Evolutionary conservation across 2,797 vertebrate genomes (phyloP), one percentile per base, ranked within the genome.

Genomic region (Liparis tanakae): DNA sequence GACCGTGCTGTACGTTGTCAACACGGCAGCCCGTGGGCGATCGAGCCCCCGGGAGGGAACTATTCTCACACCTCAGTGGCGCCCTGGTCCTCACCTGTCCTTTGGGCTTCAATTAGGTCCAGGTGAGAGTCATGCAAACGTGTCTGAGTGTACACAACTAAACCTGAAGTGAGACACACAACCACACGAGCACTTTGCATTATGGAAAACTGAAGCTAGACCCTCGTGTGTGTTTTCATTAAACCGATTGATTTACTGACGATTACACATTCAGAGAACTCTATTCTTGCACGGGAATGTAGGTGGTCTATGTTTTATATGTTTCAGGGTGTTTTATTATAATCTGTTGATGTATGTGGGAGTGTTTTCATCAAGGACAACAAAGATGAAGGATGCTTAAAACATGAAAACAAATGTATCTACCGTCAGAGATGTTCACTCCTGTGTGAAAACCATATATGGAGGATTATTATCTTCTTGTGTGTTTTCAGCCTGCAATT

Each of bases 31-130:
- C 18, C 25, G 6, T 17, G 5, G 30, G 37, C 8, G 37, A 37
- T 37, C 7, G 60, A 53, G 5, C 53, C 67, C 73, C 46, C 46
- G n/a, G 46, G 17, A 69, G 5, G 34, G 13, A 48, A 5, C 5
- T 4, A 10, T 53, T 13, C 46, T 58, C 61, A 10, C 12, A 37
- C n/a, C 46, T 15, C 25, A 34, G 65, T 36, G 41, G 41, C 2
- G 6, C 56, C 56, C 14, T 61, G 36, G 56, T 53, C 58, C 54
- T 65, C 22, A 56, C 17, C 48, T 4, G 65, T 81, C 68, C 65
- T 22, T 10, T 61, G 73, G 63, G 68, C 8, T 79, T 69, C 63
- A 75, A 76, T 79, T 17, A 83, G 18, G 22, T 56, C 65, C 48
- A 51, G 6, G 48, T n/a, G 50, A 74, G 55, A 65, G 50, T 13